These are phyloP conservation scores for Tuberolachnus salignus DNA, from an alignment of 2,888 invertebrate genomes.

Conservation along the genomic window DNA sequence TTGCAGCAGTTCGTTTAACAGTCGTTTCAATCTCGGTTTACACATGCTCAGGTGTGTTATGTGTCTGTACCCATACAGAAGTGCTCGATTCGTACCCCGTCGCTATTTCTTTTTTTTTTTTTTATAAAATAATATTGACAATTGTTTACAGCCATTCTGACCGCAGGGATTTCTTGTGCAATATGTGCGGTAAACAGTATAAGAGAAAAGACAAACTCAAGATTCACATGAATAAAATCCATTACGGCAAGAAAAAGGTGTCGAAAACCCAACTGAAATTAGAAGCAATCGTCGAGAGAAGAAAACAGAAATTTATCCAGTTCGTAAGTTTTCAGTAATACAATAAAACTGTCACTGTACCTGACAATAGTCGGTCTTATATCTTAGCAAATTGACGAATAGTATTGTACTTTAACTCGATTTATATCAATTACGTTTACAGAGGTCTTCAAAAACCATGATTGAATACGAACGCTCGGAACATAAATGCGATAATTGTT, in stretches of 20 bases:
- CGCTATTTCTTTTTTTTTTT: not conserved
- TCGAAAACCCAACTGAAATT: slow-evolving; percentile 60
- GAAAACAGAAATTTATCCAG: not conserved
- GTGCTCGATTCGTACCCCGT: not conserved
- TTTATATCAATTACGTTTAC: no score
- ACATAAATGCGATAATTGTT: slow-evolving; percentile 79
- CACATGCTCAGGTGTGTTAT: slow-evolving; percentile 69
- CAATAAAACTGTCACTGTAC: no score
- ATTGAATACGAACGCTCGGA: slow-evolving; percentile 35
- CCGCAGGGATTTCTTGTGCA: slow-evolving; percentile 74
- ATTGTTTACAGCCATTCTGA: slow-evolving; percentile 66
- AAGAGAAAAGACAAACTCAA: slow-evolving; percentile 77
- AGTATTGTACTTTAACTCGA: no score
- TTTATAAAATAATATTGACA: no score
- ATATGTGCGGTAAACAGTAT: slow-evolving; percentile 78
- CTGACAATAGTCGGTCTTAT: no score
- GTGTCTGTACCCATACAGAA: not conserved
- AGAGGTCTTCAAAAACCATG: slow-evolving; percentile 39
- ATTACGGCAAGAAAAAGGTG: slow-evolving; percentile 65
- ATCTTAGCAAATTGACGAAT: no score
- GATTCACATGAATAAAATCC: slow-evolving; percentile 75
- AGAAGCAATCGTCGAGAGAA: slow-evolving; percentile 41
- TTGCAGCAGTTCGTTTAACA: slow-evolving; percentile 74
- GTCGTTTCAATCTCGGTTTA: slow-evolving; percentile 74
- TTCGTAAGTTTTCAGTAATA: no score